Base-by-base conservation (phyloP, 2,797 vertebrate genomes). In the Chromis chromis region DNA sequence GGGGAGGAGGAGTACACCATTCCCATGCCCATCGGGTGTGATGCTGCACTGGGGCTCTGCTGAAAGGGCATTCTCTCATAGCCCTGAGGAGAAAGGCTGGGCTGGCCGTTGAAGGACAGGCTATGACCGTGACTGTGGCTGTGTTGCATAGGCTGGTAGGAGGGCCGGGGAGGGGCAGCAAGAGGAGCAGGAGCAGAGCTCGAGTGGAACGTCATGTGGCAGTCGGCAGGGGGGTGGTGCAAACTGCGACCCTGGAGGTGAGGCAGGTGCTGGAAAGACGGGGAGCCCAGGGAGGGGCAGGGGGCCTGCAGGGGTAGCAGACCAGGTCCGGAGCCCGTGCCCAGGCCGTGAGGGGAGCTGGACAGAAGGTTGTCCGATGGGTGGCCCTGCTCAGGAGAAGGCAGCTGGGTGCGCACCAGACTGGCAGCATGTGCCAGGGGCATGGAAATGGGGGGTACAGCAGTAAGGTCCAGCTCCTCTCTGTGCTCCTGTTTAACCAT, bases 401-500 rank as follows among this genome's bases (percentile, higher is more conserved):
- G 94, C 90, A 97, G 93, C 88, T 96, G 96, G 86, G 95, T 89
- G 85, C 94, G 93, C 82, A 96, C 94, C 81, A 96, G 86, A 22
- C 81, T 91, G 84, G 92, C 88, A 50, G 93, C 73, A 63, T 94
- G 96, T 81, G 92, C 81, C 83, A 94, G 88, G 74, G 96, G 93
- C 88, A 95, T 91, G 72, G 95, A 88, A 91, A 97, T 87, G 72
- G 96, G 91, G 8, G 96, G 92, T 83, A 95, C 89, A 1, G 95
- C 82, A 83, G 96, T 81, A 82, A 95, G 92, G 88, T 99, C 97
- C 92, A 96, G 89, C 58, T 99, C 97, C 5, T 99, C 97, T 93
- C 95, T 94, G 87, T 95, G 96, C 92, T 99, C 98, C 93, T 97
- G 96, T 87, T 99, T 99, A 90, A 98, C 96, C 93, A 97, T 86